phyloP scores from a whole-genome alignment of 2,113 vertebrate species.

The Pelmatolapia mariae region DNA sequence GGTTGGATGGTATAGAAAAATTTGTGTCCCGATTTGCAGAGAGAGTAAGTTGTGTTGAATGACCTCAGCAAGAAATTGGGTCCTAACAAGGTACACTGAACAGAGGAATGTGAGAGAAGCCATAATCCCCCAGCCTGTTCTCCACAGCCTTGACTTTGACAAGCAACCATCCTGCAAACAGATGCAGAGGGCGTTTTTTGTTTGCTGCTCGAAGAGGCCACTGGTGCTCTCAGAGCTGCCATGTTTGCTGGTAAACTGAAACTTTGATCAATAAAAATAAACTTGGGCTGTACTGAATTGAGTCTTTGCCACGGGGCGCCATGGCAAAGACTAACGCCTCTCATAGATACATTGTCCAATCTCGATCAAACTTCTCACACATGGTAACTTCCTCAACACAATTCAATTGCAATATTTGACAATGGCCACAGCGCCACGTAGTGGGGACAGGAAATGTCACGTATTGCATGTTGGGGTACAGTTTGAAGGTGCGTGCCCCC shows the following conservation, averaged over 20 bases:
- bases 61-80: background rate
- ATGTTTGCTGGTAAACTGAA: background rate
- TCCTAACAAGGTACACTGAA: background rate
- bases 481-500: background rate
- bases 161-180: background rate
- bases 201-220: background rate
- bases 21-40: background rate
- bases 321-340: background rate
- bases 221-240: background rate
- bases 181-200: background rate
- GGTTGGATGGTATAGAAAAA: background rate
- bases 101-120: background rate
- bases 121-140: background rate
- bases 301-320: background rate
- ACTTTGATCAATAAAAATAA: background rate
- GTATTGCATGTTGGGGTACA: background rate
- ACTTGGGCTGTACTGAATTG: background rate
- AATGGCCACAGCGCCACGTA: background rate
- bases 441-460: background rate
- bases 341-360: background rate
- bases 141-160: background rate
- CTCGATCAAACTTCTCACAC: background rate
- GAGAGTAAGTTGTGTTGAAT: background rate
- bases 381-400: background rate
- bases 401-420: background rate